Evolutionary conservation across 2,113 vertebrate species (phyloP).

Genomic region (Pangasianodon gigas): DNA sequence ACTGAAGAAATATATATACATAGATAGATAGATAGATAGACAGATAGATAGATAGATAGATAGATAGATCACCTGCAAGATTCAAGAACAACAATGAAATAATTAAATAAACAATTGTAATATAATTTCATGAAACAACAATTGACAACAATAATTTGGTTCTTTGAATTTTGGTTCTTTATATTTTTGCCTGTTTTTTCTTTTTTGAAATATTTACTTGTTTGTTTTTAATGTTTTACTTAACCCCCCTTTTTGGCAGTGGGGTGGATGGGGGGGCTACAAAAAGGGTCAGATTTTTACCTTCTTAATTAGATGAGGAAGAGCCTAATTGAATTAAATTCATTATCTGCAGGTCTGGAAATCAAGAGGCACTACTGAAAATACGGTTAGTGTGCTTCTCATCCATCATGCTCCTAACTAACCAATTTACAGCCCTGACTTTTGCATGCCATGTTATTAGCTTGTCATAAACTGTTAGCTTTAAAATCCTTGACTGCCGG

Average conservation of each 20-base stretch:
- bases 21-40: not conserved
- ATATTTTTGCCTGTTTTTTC: slow-evolving; percentile 7
- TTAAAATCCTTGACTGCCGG: slow-evolving; percentile 83
- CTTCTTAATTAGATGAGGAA: slow-evolving; percentile 93
- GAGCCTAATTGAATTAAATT: slow-evolving; percentile 99
- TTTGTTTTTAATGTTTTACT: not conserved
- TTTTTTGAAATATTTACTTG: not conserved
- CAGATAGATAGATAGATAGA: not conserved
- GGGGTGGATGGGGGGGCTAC: slow-evolving; percentile 44
- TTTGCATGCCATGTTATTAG: slow-evolving; percentile 95
- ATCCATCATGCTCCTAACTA: slow-evolving; percentile 99
- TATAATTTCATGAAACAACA: too few species aligned
- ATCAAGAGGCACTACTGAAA: slow-evolving; percentile 91
- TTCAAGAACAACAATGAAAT: too few species aligned
- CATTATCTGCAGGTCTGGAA: slow-evolving; percentile 97
- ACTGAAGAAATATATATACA: not conserved
- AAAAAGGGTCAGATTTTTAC: slow-evolving; percentile 85
- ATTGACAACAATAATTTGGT: not conserved
- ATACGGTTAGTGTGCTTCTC: slow-evolving; percentile 87
- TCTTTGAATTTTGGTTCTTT: not conserved
- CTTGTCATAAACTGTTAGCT: slow-evolving; percentile 99
- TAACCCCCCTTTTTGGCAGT: not conserved
- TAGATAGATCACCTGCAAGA: not conserved
- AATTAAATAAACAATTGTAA: too few species aligned
- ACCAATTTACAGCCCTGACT: slow-evolving; percentile 96